Conservation (phyloP, 1,140 invertebrate species). For the Diorhabda carinulata region DNA sequence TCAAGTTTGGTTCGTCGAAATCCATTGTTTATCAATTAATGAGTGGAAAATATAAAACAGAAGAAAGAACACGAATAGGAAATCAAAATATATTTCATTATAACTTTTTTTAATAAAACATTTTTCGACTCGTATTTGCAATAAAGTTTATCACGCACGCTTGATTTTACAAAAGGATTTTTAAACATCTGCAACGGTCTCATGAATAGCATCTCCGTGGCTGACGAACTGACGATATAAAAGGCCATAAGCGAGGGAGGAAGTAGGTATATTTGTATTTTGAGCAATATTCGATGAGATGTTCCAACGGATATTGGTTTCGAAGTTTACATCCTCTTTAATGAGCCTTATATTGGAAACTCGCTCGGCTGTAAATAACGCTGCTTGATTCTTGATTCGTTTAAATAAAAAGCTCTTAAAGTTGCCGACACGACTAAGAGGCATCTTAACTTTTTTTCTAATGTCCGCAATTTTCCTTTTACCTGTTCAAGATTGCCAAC, state of each 20-base stretch:
- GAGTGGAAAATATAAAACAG: too few species aligned
- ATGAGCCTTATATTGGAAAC: constrained; percentile 29
- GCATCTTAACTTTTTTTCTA: background rate
- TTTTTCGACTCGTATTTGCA: constrained; percentile 17
- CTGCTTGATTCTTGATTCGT: constrained; percentile 27
- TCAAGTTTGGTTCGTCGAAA: too few species aligned
- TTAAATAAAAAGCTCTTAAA: constrained; percentile 12
- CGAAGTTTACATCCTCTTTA: constrained; percentile 35
- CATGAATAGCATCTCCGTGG: constrained; percentile 8
- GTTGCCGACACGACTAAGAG: background rate
- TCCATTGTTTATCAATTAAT: too few species aligned
- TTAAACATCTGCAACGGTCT: constrained; percentile 27
- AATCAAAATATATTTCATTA: too few species aligned
- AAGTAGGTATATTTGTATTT: constrained; percentile 24
- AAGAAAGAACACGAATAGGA: too few species aligned
- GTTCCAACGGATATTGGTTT: constrained; percentile 30
- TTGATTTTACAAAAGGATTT: constrained; percentile 28
- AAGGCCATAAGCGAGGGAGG: constrained; percentile 12
- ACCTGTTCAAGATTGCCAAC: too few species aligned
- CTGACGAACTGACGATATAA: constrained; percentile 12
- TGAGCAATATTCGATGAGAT: constrained; percentile 27
- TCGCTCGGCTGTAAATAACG: constrained; percentile 25
- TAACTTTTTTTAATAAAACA: too few species aligned
- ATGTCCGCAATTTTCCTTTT: background rate
- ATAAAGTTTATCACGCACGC: constrained; percentile 24